Evolutionary conservation across 37 sponge, comb jelly and placozoan species (phyloP).

Genomic region (Cliona cf. orientalis): DNA sequence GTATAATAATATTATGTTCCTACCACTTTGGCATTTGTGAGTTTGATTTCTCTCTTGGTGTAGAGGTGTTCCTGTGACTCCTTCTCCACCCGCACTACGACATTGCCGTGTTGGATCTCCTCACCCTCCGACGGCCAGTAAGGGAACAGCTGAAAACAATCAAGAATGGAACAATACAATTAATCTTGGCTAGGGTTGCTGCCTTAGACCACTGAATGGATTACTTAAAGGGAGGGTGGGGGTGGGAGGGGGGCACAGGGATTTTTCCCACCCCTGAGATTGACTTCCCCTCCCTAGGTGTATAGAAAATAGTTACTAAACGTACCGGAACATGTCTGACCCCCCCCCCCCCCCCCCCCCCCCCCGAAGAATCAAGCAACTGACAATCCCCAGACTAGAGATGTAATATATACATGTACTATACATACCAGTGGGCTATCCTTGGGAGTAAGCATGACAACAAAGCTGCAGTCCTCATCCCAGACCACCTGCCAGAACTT

Average conservation of each 20-base stretch:
- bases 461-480: conserved; percentile 33
- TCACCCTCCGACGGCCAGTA: conserved; percentile 43
- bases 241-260: background rate
- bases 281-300: background rate
- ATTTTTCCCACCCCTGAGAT: background rate
- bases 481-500: conserved; percentile 63
- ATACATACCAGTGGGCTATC: conserved; percentile 29
- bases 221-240: background rate
- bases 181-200: too few relatives aligned
- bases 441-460: conserved; percentile 51
- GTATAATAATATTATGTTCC: background rate
- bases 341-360: too few relatives aligned
- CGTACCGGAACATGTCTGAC: background rate
- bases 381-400: too few relatives aligned
- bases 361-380: too few relatives aligned
- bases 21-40: conserved; percentile 41
- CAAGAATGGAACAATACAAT: too few relatives aligned
- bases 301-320: background rate
- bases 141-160: background rate
- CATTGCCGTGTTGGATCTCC: background rate
- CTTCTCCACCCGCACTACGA: conserved; percentile 31
- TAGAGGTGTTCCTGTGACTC: conserved; percentile 45
- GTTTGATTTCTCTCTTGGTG: conserved; percentile 13
- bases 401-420: background rate
- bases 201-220: too few relatives aligned